phyloP scores from a whole-genome alignment of 2,797 vertebrate species.

The Megaceryle alcyon region DNA sequence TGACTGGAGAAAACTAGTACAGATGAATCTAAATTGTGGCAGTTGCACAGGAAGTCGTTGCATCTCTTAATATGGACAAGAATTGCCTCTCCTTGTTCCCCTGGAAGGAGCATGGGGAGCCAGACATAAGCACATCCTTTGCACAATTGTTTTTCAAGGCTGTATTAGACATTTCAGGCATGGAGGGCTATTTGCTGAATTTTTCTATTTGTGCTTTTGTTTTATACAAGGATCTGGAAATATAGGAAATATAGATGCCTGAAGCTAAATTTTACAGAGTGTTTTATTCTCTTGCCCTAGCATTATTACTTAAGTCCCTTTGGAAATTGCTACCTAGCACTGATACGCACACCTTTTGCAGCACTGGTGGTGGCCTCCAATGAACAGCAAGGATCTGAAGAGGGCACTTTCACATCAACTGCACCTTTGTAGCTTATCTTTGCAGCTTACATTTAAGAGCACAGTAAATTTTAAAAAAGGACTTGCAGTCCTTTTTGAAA shows the following conservation, averaged over 20 bases:
- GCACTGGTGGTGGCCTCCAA: not conserved
- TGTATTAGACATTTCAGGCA: not conserved
- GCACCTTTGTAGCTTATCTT: not conserved
- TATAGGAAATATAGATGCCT: not conserved
- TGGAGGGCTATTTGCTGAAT: not conserved
- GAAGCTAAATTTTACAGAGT: not conserved
- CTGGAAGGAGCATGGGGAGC: conserved; percentile 43
- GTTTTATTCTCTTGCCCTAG: not conserved
- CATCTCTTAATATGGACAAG: conserved; percentile 34
- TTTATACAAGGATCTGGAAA: not conserved
- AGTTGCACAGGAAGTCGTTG: not conserved
- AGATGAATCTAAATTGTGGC: not conserved
- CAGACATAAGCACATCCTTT: conserved; percentile 30
- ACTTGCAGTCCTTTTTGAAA: not conserved
- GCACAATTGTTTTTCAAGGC: conserved; percentile 20
- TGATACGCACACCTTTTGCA: not conserved
- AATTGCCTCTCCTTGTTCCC: conserved; percentile 55
- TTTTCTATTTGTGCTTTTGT: not conserved
- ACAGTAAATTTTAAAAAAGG: not conserved
- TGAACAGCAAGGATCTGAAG: not conserved
- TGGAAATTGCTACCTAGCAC: not conserved
- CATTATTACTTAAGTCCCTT: not conserved
- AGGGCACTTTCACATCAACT: not conserved
- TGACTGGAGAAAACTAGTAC: not conserved
- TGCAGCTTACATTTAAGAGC: not conserved